Conservation (phyloP, 2,113 vertebrate species). For the Prinia subflava region DNA sequence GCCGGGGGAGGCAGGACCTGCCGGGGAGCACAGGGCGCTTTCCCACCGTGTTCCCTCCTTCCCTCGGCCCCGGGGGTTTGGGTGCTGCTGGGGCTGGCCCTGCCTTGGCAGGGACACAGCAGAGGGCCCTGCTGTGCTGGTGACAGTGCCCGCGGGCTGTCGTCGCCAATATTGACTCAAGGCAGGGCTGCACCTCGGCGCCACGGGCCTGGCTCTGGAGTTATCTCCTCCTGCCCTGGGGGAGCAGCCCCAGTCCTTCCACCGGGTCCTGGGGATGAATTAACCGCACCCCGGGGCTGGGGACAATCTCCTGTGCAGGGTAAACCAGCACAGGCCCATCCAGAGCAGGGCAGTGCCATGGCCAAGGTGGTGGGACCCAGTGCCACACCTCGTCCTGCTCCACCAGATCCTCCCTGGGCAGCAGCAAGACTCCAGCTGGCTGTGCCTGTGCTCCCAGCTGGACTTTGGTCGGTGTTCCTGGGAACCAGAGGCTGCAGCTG, state of each 20-base stretch:
- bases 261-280: fast-evolving
- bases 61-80: not conserved
- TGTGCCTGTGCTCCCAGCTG: not conserved
- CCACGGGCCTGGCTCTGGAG: fast-evolving
- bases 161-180: not conserved
- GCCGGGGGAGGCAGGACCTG: not conserved
- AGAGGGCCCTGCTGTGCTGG: not conserved
- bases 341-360: not conserved
- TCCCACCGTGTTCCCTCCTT: not conserved
- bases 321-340: fast-evolving
- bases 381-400: fast-evolving
- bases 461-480: fast-evolving
- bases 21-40: not conserved
- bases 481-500: not conserved
- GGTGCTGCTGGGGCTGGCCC: not conserved
- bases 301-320: not conserved
- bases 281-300: fast-evolving
- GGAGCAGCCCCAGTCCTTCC: not conserved
- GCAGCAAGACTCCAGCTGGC: not conserved
- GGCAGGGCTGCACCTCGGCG: not conserved
- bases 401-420: not conserved
- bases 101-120: not conserved
- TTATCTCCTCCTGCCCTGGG: not conserved
- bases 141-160: fast-evolving
- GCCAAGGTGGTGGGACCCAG: fast-evolving